Conservation (phyloP, 2,797 vertebrate genomes). For the Sebastes melanostomus region DNA sequence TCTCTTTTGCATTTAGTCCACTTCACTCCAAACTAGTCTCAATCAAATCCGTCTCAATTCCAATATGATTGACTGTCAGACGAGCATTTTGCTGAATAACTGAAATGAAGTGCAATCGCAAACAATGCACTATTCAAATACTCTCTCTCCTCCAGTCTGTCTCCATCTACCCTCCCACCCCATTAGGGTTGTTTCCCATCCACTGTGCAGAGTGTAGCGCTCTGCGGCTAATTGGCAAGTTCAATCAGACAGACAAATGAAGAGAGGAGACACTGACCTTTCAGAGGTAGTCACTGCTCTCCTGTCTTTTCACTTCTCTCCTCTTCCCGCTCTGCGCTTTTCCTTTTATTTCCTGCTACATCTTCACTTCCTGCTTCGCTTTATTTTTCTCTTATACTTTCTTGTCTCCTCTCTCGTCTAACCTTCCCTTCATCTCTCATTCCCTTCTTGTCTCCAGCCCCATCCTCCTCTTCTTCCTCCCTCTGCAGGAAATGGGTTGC, state of each 20-base stretch:
- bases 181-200: conserved; percentile 79
- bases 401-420: not conserved
- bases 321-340: not conserved
- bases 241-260: conserved; percentile 83
- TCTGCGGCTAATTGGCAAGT: conserved; percentile 80
- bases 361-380: not conserved
- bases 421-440: conserved; percentile 1
- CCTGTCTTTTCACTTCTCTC: conserved; percentile 41
- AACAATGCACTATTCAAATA: conserved; percentile 18
- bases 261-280: conserved; percentile 80
- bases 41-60: conserved; percentile 19
- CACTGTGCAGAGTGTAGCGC: conserved; percentile 57
- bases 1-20: not conserved
- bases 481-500: conserved; percentile 43
- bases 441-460: conserved; percentile 9
- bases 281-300: conserved; percentile 64
- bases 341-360: conserved; percentile 23
- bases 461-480: not conserved
- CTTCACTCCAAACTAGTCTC: not conserved
- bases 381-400: not conserved
- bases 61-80: not conserved
- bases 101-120: conserved; percentile 21
- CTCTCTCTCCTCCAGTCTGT: conserved; percentile 7
- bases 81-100: not conserved
- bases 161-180: conserved; percentile 32